Evolutionary conservation across 2,113 vertebrate species (phyloP), one percentile per base, ranked within the genome.

Genomic region (Dipodomys stephensi): DNA sequence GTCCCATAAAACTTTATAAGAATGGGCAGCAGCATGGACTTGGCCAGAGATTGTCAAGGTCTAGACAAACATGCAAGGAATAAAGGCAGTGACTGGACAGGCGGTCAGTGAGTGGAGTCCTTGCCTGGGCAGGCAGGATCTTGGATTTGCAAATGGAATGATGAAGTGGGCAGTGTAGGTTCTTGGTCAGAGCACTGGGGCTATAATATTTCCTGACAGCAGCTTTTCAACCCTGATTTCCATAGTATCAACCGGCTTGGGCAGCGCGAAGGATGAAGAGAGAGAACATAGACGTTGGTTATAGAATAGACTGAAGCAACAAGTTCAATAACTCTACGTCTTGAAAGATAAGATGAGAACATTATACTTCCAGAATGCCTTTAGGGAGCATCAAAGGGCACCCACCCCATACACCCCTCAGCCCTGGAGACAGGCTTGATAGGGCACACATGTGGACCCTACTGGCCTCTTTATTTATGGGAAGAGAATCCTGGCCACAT

Each of bases 361-460:
- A 1, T 6, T 4, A 7, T 1, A 22, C 5, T 8, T 23, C 35
- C 30, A 23, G 15, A 10, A 19, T 23, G 27, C 13, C 5, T 46
- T n/a, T 8, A 1, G 2, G 60, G 18, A 23, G 23, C 5, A 2
- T 28, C 30, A 19, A 25, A 73, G 32, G 9, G n/a, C n/a, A 27
- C 69, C 35, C 20, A 2, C 0, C 35, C 19, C 7, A 22, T 64
- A n/a, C 20, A 2, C 0, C 35, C 15, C 5, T 39, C 9, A 10
- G 30, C 19, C 44, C 77, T 64, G 8, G 5, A 60, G 57, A 8
- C 9, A 2, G n/a, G 5, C 62, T n/a, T 9, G 0, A 0, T 9
- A 30, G 12, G 6, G 23, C 23, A 53, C 57, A 28, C 4, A 7
- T 64, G 62, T 64, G 8, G n/a, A 28, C 5, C 10, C 25, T 20